A percentile compares a stretch with the other conserved stretches of the same genome.
Conservation (phyloP, 2,888 invertebrate genomes). For the Ormyrus thymus region DNA sequence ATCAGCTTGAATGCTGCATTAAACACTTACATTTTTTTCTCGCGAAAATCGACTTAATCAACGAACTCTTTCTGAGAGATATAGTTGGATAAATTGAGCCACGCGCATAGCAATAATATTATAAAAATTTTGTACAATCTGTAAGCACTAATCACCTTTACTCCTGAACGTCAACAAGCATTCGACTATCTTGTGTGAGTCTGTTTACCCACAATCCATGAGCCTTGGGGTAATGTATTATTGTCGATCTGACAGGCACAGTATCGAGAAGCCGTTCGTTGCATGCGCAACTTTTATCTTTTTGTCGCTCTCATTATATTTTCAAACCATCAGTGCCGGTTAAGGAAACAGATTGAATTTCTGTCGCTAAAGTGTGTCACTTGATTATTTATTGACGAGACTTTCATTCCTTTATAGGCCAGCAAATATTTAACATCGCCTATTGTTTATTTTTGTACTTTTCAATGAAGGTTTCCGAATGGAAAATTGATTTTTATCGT, state of each 20-base stretch:
- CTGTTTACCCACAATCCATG: slow-evolving; percentile 24
- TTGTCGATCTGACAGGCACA: slow-evolving; percentile 9
- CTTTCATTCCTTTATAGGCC: no score
- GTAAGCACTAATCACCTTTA: slow-evolving; percentile 53
- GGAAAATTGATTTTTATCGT: slow-evolving; percentile 35
- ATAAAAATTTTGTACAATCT: slow-evolving; percentile 1
- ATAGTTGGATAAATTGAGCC: slow-evolving; percentile 45
- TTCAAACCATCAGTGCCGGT: slow-evolving; percentile 56
- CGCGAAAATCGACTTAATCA: neutral
- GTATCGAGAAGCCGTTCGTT: slow-evolving; percentile 24
- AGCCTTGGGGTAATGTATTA: slow-evolving; percentile 50
- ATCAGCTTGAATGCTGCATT: neutral
- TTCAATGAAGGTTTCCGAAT: slow-evolving; percentile 3
- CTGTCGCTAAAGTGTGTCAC: slow-evolving; percentile 22
- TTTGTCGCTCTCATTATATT: neutral
- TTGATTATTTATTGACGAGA: neutral
- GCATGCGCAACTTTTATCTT: slow-evolving; percentile 2
- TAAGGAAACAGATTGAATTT: slow-evolving; percentile 56
- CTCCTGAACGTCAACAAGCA: slow-evolving; percentile 51
- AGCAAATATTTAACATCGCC: no score
- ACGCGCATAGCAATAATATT: slow-evolving; percentile 5
- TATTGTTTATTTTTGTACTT: neutral
- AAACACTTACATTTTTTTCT: neutral
- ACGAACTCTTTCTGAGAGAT: slow-evolving; percentile 29
- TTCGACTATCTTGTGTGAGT: slow-evolving; percentile 45